These are phyloP conservation scores for Cylas formicarius DNA, from an alignment of 1,140 invertebrate species.

Conservation along the genomic window DNA sequence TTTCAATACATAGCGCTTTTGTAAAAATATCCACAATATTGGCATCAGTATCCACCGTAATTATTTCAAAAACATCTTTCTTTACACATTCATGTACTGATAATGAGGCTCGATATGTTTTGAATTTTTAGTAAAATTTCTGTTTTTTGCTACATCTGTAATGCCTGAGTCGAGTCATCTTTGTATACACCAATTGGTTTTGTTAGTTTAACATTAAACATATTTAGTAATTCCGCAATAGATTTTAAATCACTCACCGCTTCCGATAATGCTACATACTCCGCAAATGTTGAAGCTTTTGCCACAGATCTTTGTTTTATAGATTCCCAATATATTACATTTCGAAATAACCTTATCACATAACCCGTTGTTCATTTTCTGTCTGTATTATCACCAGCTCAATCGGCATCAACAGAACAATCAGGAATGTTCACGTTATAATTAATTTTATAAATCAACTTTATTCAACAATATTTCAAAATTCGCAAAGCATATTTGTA, in stretches of 20 bases:
- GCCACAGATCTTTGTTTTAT: too few relatives aligned
- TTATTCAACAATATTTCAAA: conserved; percentile 37
- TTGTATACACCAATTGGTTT: conserved; percentile 18
- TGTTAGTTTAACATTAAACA: conserved; percentile 13
- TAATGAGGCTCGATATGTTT: too few relatives aligned
- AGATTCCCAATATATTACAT: conserved; percentile 37
- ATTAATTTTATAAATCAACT: conserved; percentile 36
- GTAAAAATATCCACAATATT: too few relatives aligned
- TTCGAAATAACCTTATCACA: conserved; percentile 30
- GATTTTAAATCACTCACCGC: conserved; percentile 18
- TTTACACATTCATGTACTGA: too few relatives aligned
- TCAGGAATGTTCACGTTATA: conserved; percentile 31
- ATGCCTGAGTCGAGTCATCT: conserved; percentile 26
- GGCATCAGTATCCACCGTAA: too few relatives aligned
- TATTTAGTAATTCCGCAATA: conserved; percentile 14
- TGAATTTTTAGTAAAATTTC: conserved; percentile 27
- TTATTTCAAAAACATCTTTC: too few relatives aligned
- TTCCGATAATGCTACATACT: conserved; percentile 30
- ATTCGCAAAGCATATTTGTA: conserved; percentile 38
- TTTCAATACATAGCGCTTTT: too few relatives aligned
- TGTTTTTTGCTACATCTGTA: conserved; percentile 19
- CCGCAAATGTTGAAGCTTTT: conserved; percentile 27
- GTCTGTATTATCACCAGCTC: conserved; percentile 38
- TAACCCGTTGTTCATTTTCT: conserved; percentile 38
- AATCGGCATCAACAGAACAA: conserved; percentile 40